Evolutionary conservation across 1,140 invertebrate genomes (phyloP), one percentile per base, ranked within the genome.

Genomic region (Stegodyphus mimosarum): DNA sequence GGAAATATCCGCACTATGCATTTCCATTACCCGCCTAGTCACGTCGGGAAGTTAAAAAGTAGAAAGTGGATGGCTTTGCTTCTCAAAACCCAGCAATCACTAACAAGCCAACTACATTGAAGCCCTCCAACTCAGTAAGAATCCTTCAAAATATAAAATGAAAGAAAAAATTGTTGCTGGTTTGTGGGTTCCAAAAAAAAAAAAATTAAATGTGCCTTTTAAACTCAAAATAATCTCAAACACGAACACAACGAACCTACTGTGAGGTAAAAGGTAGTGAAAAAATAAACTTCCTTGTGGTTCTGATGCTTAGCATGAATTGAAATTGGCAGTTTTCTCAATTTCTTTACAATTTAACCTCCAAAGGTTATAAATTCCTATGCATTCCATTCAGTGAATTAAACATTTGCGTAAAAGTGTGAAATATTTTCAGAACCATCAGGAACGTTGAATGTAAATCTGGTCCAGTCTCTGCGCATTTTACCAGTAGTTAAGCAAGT

Each of bases 191-290:
- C 55, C 51, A 49, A 77, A n/a, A 64, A 33, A 60, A 55, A 7
- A 55, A 60, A 11, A n/a, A 17, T 18, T 15, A 17, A 63, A 77
- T 77, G 74, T 77, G 55, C 74, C 55, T 66, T 66, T 49, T 15
- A 13, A 64, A 66, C 33, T 51, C 17, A 18, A 67, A n/a, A 67
- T 67, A 67, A 67, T 75, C 53, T 55, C 17, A 55, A 75, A 53
- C 2, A 55, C 9, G 13, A 66, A 77, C 74, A 66, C 74, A 77
- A 77, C 74, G 74, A 77, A 66, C 74, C 74, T 52, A 60, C 74
- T 77, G 17, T 77, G 74, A 66, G 74, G 52, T 33, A n/a, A 10
- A 55, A 66, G 33, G 17, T 67, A n/a, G 17, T n/a, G 17, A 67
- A 67, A 67, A 13, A 17, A 67, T 67, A 15, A 10, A 15, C 9